These are phyloP conservation scores for Dromiciops gliroides DNA, from an alignment of 2,113 vertebrate species.

Conservation along the genomic window DNA sequence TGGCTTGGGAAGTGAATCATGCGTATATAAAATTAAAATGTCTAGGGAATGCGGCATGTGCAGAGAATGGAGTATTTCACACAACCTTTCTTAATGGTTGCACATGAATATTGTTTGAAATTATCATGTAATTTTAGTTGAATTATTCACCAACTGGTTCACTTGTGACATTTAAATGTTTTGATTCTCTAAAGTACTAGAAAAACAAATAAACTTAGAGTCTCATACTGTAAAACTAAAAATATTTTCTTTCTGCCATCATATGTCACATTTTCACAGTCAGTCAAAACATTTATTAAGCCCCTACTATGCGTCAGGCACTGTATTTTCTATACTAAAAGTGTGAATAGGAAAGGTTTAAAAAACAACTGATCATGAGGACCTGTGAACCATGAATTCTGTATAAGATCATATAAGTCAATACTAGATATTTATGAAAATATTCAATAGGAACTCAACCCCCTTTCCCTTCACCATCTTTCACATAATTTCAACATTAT, in stretches of 20 bases:
- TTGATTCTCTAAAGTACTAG: neutral
- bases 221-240: neutral
- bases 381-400: neutral
- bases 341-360: neutral
- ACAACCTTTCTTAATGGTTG: slow-evolving; percentile 13
- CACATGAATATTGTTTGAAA: slow-evolving; percentile 50
- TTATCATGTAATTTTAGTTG: neutral
- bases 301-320: neutral
- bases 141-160: slow-evolving; percentile 35
- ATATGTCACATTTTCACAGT: neutral
- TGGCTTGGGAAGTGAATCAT: slow-evolving; percentile 8
- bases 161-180: neutral
- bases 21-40: neutral
- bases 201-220: neutral
- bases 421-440: neutral
- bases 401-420: neutral
- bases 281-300: neutral
- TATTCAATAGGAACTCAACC: neutral
- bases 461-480: neutral
- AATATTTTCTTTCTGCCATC: neutral
- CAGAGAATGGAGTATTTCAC: slow-evolving; percentile 1
- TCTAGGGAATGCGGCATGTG: neutral
- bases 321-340: neutral
- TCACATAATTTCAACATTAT: neutral
- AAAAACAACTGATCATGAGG: neutral